Evolutionary conservation across 2,888 invertebrate species (phyloP).

Genomic region (Drosophila emarginata): DNA sequence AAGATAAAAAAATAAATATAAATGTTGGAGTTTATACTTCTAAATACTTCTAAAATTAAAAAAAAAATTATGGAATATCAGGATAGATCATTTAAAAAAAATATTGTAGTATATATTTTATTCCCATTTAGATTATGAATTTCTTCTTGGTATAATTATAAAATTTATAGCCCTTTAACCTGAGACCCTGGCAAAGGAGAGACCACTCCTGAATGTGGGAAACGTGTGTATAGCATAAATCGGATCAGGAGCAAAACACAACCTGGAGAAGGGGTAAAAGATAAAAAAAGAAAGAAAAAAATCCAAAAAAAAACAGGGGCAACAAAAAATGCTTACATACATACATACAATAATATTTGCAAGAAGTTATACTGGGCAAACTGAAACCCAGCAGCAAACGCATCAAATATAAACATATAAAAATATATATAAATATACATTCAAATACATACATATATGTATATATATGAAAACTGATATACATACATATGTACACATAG

Average conservation of each 20-base stretch:
- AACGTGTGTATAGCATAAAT: constrained; percentile 45
- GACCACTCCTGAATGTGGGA: neutral
- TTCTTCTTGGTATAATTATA: too few species aligned
- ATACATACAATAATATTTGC: constrained; percentile 66
- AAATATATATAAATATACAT: constrained; percentile 36
- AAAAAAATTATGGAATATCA: too few species aligned
- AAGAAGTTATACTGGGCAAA: constrained; percentile 57
- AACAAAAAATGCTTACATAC: constrained; percentile 32
- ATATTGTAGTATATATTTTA: too few species aligned
- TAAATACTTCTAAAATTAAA: too few species aligned
- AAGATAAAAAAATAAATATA: too few species aligned
- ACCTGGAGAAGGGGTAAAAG: neutral
- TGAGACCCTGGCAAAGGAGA: neutral
- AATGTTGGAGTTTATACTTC: too few species aligned
- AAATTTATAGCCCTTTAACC: neutral
- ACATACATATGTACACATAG: neutral
- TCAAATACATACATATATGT: neutral
- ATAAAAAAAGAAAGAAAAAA: neutral
- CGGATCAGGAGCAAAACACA: constrained; percentile 49
- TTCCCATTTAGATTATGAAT: too few species aligned
- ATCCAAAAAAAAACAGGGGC: constrained; percentile 20
- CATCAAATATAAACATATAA: constrained; percentile 68
- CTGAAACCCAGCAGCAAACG: constrained; percentile 56
- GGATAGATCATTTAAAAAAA: too few species aligned
- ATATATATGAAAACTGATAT: neutral